Conservation (phyloP, 2,113 vertebrate species). For the Lasiurus borealis region DNA sequence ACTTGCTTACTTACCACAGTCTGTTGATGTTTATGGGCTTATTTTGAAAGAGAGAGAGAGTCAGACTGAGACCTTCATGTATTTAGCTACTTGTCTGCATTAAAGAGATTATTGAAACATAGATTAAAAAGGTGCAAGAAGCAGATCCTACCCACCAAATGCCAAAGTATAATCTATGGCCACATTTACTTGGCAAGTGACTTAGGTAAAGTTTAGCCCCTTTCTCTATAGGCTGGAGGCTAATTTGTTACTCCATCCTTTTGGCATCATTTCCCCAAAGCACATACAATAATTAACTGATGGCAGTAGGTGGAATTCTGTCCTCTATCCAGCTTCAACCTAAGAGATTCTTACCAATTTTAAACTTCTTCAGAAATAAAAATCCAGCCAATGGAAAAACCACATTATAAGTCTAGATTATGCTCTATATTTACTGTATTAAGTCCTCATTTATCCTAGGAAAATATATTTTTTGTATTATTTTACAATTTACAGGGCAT, state of each 20-base stretch:
- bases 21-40: neutral
- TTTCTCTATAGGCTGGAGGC: neutral
- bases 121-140: slow-evolving; percentile 44
- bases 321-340: neutral
- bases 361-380: slow-evolving; percentile 18
- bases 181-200: neutral
- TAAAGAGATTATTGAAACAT: neutral
- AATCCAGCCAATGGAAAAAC: neutral
- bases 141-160: neutral
- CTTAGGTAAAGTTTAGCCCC: neutral
- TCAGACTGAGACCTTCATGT: neutral
- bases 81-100: neutral
- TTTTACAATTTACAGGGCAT: slow-evolving; percentile 38
- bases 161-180: neutral
- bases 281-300: neutral
- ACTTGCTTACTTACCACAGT: neutral
- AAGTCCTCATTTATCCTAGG: slow-evolving; percentile 3
- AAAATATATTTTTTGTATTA: slow-evolving; percentile 30
- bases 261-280: neutral
- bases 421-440: neutral
- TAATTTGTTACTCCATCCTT: neutral
- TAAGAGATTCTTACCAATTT: slow-evolving; percentile 13
- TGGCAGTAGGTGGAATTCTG: neutral
- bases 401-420: neutral
- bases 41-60: neutral